Evolutionary conservation across 2,797 vertebrate species (phyloP).

Genomic region (Phoebastria nigripes): DNA sequence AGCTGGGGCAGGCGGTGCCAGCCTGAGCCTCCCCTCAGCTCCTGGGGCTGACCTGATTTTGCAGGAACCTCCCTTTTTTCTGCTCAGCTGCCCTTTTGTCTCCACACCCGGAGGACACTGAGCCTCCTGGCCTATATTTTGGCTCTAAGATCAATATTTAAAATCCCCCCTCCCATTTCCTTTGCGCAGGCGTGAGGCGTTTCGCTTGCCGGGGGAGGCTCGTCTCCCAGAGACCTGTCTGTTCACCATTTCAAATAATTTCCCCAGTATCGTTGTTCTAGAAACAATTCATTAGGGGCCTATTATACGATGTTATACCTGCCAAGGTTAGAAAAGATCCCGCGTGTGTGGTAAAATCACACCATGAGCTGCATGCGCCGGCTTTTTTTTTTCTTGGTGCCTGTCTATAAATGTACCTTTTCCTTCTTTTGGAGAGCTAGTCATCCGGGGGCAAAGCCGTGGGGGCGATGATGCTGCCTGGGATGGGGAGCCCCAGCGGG

Average conservation of each 20-base stretch:
- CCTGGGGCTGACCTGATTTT: conserved; percentile 41
- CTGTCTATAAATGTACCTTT: neutral
- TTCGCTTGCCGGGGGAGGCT: neutral
- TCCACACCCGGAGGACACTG: fast-evolving
- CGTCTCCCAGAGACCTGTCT: conserved; percentile 13
- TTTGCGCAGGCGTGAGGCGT: neutral
- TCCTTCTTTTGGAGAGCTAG: neutral
- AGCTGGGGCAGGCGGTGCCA: neutral
- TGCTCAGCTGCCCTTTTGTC: conserved; percentile 16
- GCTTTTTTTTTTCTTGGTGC: neutral
- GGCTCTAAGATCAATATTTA: conserved; percentile 55
- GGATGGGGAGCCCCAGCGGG: neutral
- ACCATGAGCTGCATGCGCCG: neutral
- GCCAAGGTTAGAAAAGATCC: conserved; percentile 46
- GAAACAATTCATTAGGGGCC: conserved; percentile 61
- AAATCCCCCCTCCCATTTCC: neutral
- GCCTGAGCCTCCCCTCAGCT: neutral
- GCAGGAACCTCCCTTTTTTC: conserved; percentile 7
- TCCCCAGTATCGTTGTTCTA: conserved; percentile 3
- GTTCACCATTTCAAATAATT: conserved; percentile 40
- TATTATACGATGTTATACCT: conserved; percentile 37
- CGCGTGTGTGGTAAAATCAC: neutral
- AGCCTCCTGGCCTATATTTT: conserved; percentile 51
- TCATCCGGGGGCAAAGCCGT: fast-evolving
- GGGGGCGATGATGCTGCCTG: neutral